Base-by-base conservation (phyloP, 2,888 invertebrate genomes). In the Kuschelorhynchus macadamiae region DNA sequence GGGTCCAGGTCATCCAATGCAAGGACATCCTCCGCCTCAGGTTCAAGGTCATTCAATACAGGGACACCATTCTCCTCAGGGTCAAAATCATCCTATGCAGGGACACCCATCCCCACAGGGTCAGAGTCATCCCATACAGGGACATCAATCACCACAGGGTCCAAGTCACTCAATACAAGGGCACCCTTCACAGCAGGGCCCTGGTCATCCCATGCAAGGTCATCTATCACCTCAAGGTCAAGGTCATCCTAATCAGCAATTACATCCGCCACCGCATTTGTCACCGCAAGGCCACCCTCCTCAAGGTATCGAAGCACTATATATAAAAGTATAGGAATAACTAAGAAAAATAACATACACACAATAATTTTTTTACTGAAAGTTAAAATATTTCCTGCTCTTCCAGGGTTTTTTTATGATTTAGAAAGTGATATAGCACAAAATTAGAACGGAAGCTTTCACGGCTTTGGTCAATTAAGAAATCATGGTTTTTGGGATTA, bases 251-350 rank as follows among this genome's bases (percentile, higher is more conserved):
- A 12, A 12, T 12, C 56, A 47, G 25, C 25, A 25, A 25, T 7
- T 25, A 7, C 25, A 25, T 25, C 25, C 57, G 12, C 57, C 63
- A 0, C 63, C 70, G 1, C 66, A 67, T 49, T 47, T 63, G 12
- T 59, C 63, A 17, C 67, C 71, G 11, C 71, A 66, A 50, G 67
- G 67, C n/a, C 64, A 65, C 44, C 20, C 55, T 14, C 59, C 63
- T 12, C 62, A 53, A 67, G 67, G 67, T 67, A 42, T 18, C 11
- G n/a, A n/a, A n/a, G n/a, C n/a, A n/a, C n/a, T n/a, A n/a, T n/a
- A n/a, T n/a, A n/a, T n/a, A n/a, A n/a, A n/a, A n/a, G n/a, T n/a
- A n/a, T n/a, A n/a, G n/a, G n/a, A n/a, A n/a, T n/a, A n/a, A n/a
- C n/a, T n/a, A n/a, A n/a, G n/a, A n/a, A n/a, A n/a, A n/a, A n/a